Base-by-base conservation (phyloP, 2,888 invertebrate genomes). In the Xiphydria camelus region DNA sequence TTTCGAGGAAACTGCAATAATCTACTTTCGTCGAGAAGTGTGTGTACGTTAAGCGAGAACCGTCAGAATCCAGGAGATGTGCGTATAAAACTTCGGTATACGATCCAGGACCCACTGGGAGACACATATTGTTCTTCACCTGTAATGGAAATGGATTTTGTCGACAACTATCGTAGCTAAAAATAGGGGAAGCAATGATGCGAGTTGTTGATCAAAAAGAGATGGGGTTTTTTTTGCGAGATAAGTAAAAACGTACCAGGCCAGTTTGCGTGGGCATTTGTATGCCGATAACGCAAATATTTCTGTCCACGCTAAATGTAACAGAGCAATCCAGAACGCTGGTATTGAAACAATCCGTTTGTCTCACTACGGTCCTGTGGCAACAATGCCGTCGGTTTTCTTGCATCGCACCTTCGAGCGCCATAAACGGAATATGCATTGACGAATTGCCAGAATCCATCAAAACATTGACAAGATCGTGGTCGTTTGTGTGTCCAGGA, bases 61-160 rank as follows among this genome's bases (percentile, higher is more conserved):
- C 89, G 75, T 89, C 88, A 17, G 85, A 85, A 76, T 91, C 91
- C 62, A 89, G 80, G 46, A 91, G 79, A 76, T 90, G 88, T 10
- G 90, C 89, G 71, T 91, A 91, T 36, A 91, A 78, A 53, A 90
- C 82, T 79, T 91, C 91, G 7, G 85, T 85, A 76, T 91, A 91
- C 1, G 68, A 55, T 6, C 51, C 41, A 6, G 51, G 36, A 14
- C 74, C 72, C 41, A 50, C 73, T 4, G 37, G 22, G 9, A 25
- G 9, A 17, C 32, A 33, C 17, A 25, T 32, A 33, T 33, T 34
- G 10, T 33, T 33, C 15, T 41, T 32, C 5, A 41, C 41, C 41
- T 41, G 41, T 4, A 6, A 14, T 2, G 10, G 23, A 29, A 37
- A 26, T 9, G 26, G 14, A 20, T 17, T 9, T 5, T 6, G 12